Evolutionary conservation across 1,140 invertebrate species (phyloP).

Genomic region (Penaeus japonicus): DNA sequence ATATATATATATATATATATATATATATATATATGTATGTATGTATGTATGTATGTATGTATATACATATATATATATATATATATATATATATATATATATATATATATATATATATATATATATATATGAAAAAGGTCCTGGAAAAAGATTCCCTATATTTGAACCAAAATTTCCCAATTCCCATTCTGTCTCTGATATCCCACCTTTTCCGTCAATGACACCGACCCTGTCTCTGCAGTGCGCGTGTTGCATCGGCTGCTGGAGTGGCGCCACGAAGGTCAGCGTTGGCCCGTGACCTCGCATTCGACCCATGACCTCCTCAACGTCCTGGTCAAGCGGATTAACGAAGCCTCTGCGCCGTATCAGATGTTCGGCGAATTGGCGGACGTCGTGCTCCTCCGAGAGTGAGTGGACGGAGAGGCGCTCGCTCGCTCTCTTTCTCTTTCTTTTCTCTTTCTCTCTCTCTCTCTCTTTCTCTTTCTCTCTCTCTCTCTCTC

Average conservation of each 20-base stretch:
- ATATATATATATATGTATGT: neutral
- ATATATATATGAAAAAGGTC: no score
- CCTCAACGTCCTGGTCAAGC: conserved; percentile 62
- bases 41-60: neutral
- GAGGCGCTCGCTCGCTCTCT: neutral
- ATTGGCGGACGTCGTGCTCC: conserved; percentile 62
- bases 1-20: neutral
- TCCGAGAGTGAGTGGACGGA: conserved; percentile 60
- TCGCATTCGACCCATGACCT: conserved; percentile 61
- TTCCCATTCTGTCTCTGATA: no score
- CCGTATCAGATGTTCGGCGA: conserved; percentile 67
- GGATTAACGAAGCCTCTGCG: conserved; percentile 67
- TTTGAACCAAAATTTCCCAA: no score
- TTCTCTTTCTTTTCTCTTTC: no score
- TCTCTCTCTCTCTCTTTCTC: neutral
- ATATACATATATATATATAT: neutral
- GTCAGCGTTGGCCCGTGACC: conserved; percentile 63
- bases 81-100: neutral
- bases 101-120: neutral
- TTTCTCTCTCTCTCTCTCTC: no score
- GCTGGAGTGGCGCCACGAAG: conserved; percentile 64
- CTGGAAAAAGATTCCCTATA: no score
- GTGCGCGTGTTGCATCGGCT: conserved; percentile 64
- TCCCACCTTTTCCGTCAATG: neutral
- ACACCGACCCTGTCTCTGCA: conserved; percentile 49